Evolutionary conservation across 2,113 vertebrate genomes (phyloP).

Genomic region (Malurus elegans): DNA sequence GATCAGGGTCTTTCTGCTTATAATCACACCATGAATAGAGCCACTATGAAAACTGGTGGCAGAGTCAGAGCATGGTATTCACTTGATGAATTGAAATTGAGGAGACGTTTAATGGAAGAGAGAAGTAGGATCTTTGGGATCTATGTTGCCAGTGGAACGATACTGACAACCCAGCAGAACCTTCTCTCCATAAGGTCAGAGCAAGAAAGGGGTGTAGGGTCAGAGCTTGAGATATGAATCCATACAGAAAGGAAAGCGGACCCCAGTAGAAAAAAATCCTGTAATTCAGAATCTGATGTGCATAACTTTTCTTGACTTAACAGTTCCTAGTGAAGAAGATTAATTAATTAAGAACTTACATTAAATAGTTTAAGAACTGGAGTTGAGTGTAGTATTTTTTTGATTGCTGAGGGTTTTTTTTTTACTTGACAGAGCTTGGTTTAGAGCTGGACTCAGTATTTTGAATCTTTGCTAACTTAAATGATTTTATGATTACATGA

Average conservation of each 20-base stretch:
- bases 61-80: neutral
- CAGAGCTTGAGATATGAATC: neutral
- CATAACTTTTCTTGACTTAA: neutral
- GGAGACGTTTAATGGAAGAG: neutral
- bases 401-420: neutral
- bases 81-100: neutral
- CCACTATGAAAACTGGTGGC: neutral
- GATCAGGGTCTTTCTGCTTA: neutral
- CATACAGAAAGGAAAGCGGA: neutral
- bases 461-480: neutral
- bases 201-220: neutral
- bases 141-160: neutral
- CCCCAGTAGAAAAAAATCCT: accelerated
- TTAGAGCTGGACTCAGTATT: neutral
- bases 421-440: neutral
- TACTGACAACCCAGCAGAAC: neutral
- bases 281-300: neutral
- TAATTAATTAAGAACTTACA: too few relatives aligned
- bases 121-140: neutral
- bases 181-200: neutral
- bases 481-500: neutral
- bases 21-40: neutral
- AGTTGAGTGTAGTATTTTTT: neutral
- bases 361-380: neutral
- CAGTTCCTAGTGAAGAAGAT: neutral